Evolutionary conservation across 2,113 vertebrate genomes (phyloP).

Genomic region (Ceratotherium simum): DNA sequence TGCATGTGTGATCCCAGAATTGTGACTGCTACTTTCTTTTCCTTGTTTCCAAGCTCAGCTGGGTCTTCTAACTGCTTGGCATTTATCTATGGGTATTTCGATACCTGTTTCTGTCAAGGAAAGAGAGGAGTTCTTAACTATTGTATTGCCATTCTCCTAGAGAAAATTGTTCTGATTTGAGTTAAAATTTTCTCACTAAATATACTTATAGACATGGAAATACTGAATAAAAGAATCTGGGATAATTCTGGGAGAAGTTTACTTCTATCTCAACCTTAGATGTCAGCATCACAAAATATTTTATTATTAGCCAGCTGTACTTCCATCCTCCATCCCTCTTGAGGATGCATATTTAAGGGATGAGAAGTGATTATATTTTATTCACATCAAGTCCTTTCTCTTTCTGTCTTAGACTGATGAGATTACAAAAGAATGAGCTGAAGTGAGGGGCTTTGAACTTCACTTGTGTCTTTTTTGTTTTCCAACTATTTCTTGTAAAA

Average conservation of each 20-base stretch:
- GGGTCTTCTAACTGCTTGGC: not conserved
- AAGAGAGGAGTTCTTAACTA: not conserved
- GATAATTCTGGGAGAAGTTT: not conserved
- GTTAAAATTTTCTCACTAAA: not conserved
- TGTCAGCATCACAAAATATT: not conserved
- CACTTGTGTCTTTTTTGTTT: not conserved
- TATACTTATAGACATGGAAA: not conserved
- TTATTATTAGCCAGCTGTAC: not conserved
- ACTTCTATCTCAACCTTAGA: not conserved
- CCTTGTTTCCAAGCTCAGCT: not conserved
- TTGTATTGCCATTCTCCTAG: not conserved
- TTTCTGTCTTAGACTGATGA: not conserved
- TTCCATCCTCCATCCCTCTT: not conserved
- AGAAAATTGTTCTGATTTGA: not conserved
- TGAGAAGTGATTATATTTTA: not conserved
- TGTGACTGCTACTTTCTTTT: not conserved
- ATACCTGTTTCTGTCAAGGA: not conserved
- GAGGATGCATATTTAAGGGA: not conserved
- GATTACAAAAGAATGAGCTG: not conserved
- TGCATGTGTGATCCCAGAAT: not conserved
- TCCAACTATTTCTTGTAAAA: not conserved
- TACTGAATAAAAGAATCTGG: not conserved
- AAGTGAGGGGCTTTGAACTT: not conserved
- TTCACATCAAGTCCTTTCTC: not conserved
- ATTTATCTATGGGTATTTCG: not conserved